These are phyloP conservation scores for Pollenia labialis DNA, from an alignment of 2,888 invertebrate genomes.

Conservation along the genomic window DNA sequence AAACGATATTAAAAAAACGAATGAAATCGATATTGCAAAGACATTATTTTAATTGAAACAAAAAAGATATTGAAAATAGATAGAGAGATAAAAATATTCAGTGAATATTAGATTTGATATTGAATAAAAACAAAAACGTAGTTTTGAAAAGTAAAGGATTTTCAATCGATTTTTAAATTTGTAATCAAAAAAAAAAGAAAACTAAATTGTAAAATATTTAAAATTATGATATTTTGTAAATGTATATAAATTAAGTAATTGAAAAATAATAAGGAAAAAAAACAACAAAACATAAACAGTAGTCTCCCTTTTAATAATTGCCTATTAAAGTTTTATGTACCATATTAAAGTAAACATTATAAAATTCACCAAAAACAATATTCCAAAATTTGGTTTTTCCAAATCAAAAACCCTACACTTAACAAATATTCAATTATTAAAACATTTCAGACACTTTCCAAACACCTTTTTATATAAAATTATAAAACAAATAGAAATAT, in stretches of 20 bases:
- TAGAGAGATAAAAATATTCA: conserved; percentile 55
- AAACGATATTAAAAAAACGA: neutral
- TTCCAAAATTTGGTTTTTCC: conserved; percentile 8
- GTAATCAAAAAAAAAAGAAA: conserved; percentile 74
- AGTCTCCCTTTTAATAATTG: conserved; percentile 64
- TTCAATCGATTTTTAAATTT: neutral
- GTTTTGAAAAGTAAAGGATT: conserved; percentile 24
- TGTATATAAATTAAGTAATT: conserved; percentile 57
- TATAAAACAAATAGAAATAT: neutral
- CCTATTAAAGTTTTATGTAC: conserved; percentile 35
- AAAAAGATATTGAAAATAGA: conserved; percentile 47
- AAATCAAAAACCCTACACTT: conserved; percentile 6
- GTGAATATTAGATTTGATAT: conserved; percentile 61
- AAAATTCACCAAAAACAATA: neutral
- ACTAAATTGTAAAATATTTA: conserved; percentile 68
- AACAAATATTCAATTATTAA: conserved; percentile 1
- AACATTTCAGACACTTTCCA: neutral
- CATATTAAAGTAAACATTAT: conserved; percentile 6
- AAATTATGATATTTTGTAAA: conserved; percentile 67
- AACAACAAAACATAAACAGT: conserved; percentile 56
- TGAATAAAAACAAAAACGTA: conserved; percentile 41
- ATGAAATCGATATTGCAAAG: conserved; percentile 18
- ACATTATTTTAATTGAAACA: neutral
- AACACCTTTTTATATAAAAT: conserved; percentile 5
- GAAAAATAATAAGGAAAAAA: conserved; percentile 30